Conservation (phyloP, 2,888 invertebrate species). For the Pasiphila rectangulata region DNA sequence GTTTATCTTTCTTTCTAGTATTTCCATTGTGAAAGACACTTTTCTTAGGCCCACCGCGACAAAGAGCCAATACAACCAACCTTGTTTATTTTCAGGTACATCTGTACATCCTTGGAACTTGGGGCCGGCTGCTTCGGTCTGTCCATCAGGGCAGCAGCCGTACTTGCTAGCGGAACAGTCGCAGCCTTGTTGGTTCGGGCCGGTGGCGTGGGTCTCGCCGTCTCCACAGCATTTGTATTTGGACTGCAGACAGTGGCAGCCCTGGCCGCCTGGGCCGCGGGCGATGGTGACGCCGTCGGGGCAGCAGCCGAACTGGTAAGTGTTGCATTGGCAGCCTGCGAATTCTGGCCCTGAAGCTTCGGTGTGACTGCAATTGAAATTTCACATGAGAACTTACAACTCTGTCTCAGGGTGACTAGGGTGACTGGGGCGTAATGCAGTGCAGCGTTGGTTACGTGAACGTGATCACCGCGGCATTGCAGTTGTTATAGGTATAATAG, state of each 20-base stretch:
- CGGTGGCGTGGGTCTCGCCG: conserved; percentile 88
- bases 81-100: conserved; percentile 1
- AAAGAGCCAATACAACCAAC: no score
- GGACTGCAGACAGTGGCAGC: conserved; percentile 89
- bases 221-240: conserved; percentile 93
- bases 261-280: conserved; percentile 82
- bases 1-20: no score
- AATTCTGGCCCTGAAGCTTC: conserved; percentile 88
- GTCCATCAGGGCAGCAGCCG: conserved; percentile 63
- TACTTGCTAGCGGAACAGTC: conserved; percentile 88
- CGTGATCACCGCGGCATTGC: no score
- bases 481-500: no score
- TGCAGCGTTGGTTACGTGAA: no score
- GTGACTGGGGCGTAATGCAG: no score
- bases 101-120: not conserved
- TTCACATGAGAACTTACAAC: no score
- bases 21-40: no score
- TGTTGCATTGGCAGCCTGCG: conserved; percentile 91
- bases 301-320: conserved; percentile 95
- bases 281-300: conserved; percentile 89
- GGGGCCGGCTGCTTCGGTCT: not conserved
- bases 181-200: conserved; percentile 89
- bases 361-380: conserved; percentile 69
- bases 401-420: no score
- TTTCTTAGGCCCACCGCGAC: no score